Evolutionary conservation across 2,888 invertebrate genomes (phyloP), one percentile per base, ranked within the genome.

Genomic region (Nephrotoma guestfalica): DNA sequence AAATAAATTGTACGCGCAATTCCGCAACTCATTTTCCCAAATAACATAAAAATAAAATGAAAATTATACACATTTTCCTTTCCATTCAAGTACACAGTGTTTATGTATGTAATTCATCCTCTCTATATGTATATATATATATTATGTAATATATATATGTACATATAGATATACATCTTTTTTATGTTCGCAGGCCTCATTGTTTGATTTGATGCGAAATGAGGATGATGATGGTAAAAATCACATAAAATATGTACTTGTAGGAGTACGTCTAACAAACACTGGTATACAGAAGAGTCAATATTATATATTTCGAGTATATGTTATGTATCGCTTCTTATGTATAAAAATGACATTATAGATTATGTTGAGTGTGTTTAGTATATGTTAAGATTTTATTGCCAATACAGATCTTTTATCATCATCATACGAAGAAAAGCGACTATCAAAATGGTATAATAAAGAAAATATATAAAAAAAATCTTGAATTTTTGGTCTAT

Each of bases 391-490:
- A 41, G 41, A 41, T 84, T 84, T 84, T 84, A 84, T 84, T 84
- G 84, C 84, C 84, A 41, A 84, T 84, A 84, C 84, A 84, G 84
- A 84, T 41, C 84, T 84, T 84, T 84, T 84, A 84, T 84, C 84
- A 71, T 51, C 51, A 51, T 71, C 71, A 30, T 71, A 84, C n/a
- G 84, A n/a, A 84, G 42, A 41, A 84, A 41, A 84, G n/a, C 84
- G 84, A 84, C 84, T 42, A 84, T 84, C 84, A 84, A 84, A 84
- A 84, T 41, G 84, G 42, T 84, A 30, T 30, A 71, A 71, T 71
- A 71, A 71, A 71, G 71, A 71, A 30, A 30, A 30, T 30, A 30
- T 30, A 30, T 30, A 30, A 30, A n/a, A 5, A 51, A 57, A 57
- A 57, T 57, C 51, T 57, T 57, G 51, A 57, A 71, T 9, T 71